Conservation (phyloP, 2,113 vertebrate species). For the Cisticola juncidis region DNA sequence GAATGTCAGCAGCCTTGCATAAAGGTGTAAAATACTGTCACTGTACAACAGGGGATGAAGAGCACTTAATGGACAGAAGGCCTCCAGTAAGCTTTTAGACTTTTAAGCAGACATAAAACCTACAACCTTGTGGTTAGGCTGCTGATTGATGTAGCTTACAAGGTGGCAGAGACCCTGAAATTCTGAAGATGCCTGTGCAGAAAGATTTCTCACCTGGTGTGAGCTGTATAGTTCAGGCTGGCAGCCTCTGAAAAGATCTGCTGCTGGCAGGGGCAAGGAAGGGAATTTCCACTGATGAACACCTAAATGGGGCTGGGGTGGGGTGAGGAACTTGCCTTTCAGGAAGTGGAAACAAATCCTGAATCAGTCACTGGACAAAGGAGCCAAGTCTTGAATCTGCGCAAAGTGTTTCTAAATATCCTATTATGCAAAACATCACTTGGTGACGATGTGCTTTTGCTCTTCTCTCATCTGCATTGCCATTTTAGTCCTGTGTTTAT, state of each 20-base stretch:
- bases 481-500: neutral
- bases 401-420: neutral
- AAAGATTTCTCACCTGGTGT: neutral
- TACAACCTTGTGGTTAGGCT: neutral
- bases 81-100: neutral
- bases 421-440: neutral
- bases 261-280: neutral
- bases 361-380: rapidly evolving
- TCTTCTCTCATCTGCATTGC: neutral
- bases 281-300: neutral
- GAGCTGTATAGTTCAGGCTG: neutral
- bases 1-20: neutral
- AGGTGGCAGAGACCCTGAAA: neutral
- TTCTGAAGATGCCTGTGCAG: neutral
- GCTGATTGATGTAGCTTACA: neutral
- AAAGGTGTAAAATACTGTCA: neutral
- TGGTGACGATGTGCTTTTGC: neutral
- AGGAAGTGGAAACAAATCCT: neutral
- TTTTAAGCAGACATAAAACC: neutral
- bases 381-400: neutral
- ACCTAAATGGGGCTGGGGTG: rapidly evolving
- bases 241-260: neutral
- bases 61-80: neutral
- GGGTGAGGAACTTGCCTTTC: neutral
- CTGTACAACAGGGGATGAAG: neutral